Evolutionary conservation across 2,113 vertebrate species (phyloP).

Genomic region (Casuarius casuarius): DNA sequence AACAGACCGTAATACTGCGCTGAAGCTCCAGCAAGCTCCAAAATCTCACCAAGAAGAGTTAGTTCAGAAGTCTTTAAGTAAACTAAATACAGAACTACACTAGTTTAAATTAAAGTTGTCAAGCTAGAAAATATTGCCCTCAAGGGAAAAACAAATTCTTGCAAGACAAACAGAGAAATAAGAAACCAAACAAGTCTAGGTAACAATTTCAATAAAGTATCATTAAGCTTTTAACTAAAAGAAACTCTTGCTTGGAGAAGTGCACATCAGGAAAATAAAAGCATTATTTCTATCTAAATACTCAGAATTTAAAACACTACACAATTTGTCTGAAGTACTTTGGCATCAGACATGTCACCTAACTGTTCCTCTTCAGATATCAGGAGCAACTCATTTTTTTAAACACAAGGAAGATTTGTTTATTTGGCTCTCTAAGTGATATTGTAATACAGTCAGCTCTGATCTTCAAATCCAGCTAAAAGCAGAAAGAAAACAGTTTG

Average conservation of each 20-base stretch:
- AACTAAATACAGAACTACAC: no score
- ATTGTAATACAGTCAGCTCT: neutral
- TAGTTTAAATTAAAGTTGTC: neutral
- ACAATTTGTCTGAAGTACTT: neutral
- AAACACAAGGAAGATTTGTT: neutral
- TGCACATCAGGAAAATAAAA: neutral
- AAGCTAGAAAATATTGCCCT: neutral
- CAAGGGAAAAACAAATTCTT: neutral
- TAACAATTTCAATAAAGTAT: neutral
- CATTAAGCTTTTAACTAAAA: neutral
- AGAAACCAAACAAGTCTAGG: neutral
- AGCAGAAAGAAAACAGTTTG: neutral
- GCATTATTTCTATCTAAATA: neutral
- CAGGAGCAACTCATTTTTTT: neutral
- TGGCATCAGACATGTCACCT: neutral
- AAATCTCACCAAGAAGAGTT: neutral
- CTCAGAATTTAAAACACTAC: neutral
- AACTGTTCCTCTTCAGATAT: neutral
- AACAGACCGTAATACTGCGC: neutral
- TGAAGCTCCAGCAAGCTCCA: neutral
- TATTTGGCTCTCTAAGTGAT: neutral
- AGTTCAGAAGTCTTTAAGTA: neutral
- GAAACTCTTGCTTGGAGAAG: neutral
- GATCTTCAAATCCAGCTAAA: neutral
- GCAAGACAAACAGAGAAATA: neutral